Evolutionary conservation across 2,888 invertebrate genomes (phyloP), one percentile per base, ranked within the genome.

Genomic region (Tenthredo livida): DNA sequence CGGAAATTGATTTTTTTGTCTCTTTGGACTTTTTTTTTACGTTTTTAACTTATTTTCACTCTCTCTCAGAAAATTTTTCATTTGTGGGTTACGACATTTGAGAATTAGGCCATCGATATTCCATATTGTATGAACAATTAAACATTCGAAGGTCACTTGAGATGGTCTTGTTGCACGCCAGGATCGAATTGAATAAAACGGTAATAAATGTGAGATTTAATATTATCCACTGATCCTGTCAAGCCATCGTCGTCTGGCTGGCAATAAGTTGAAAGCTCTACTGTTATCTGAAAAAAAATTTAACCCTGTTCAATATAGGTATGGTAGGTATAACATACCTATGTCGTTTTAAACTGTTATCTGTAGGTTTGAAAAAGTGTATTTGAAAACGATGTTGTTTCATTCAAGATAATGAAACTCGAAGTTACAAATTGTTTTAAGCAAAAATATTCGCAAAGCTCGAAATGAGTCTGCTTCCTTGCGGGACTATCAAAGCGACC

Each of bases 141-240:
- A 29, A 29, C 67, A 67, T 67, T 67, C 67, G 12, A 67, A 67
- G 15, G 15, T 33, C 67, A 67, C 12, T 67, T 17, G 33, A 9
- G 29, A 67, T 33, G 33, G 67, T 67, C 33, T 33, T 67, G 67
- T 29, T 29, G 67, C 67, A 33, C 17, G 67, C 15, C 25, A 67
- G 67, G 12, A 67, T 29, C 29, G 67, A 67, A 67, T 29, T 67
- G 67, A 67, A 67, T 67, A 67, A 67, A 67, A 67, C 67, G 29
- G 29, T 29, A 67, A 67, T 33, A 33, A 67, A 67, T 33, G 29
- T 67, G 33, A 29, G 67, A 10, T 67, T 67, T 67, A 29, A 67
- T 29, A 33, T 33, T 67, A 61, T 4, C 61, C 2, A 61, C 61
- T 25, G 61, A 61, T 61, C 21, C 25, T 25, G 61, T 61, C 61